Conservation (phyloP, 53 echinoderm and acorn worm species). For the Glandiceps talaboti region DNA sequence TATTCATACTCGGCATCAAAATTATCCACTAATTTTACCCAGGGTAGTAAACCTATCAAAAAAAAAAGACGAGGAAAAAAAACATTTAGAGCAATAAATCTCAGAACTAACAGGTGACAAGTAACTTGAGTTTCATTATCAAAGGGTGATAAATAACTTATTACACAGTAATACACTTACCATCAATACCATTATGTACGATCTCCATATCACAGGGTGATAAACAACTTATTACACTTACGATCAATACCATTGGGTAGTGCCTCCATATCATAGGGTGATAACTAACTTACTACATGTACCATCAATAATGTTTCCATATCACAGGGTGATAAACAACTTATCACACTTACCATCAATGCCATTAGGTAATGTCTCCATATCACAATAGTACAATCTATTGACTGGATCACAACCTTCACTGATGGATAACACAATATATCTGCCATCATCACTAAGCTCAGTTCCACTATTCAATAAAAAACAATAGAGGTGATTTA, state of each 20-base stretch:
- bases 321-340: not conserved
- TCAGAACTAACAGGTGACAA: too few species aligned
- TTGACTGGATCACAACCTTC: slow-evolving; percentile 93
- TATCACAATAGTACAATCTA: slow-evolving; percentile 86
- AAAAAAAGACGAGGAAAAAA: not conserved
- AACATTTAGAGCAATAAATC: too few species aligned
- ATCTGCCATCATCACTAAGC: slow-evolving; percentile 77
- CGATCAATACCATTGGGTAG: not conserved
- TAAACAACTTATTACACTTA: not conserved
- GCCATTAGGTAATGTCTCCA: slow-evolving; percentile 9
- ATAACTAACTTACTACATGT: too few species aligned
- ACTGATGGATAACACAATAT: slow-evolving; percentile 49
- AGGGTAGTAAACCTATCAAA: slow-evolving; percentile 57
- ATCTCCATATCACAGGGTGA: too few species aligned
- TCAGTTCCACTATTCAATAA: slow-evolving; percentile 71
- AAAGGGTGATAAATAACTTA: too few species aligned
- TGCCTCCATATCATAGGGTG: too few species aligned
- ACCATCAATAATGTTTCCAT: too few species aligned
- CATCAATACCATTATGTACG: too few species aligned
- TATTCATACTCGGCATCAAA: slow-evolving; percentile 97
- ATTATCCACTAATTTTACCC: slow-evolving; percentile 85
- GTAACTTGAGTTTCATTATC: too few species aligned
- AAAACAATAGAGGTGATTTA: too few species aligned
- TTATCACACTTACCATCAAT: not conserved
- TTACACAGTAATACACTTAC: too few species aligned